Conservation (phyloP, 2,113 vertebrate species). For the Tetrao urogallus region DNA sequence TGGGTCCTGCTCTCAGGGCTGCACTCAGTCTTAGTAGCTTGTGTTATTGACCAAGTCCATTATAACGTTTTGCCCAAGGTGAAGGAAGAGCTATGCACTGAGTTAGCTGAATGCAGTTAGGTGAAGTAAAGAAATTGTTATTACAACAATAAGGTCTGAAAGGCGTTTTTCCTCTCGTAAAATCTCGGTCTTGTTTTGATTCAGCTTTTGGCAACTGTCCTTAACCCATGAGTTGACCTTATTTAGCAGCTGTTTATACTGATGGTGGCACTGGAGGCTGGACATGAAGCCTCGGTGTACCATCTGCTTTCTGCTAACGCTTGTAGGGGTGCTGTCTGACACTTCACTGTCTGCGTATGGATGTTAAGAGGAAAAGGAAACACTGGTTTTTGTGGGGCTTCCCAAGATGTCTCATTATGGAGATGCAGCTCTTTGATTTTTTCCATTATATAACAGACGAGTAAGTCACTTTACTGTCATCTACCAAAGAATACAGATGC, state of each 20-base stretch:
- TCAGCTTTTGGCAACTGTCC: neutral
- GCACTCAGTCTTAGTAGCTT: neutral
- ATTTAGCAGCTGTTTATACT: neutral
- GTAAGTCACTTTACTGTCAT: fast-evolving
- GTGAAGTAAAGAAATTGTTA: neutral
- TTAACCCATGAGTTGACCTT: neutral
- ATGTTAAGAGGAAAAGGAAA: neutral
- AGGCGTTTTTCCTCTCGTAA: neutral
- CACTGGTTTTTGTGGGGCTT: neutral
- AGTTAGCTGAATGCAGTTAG: neutral
- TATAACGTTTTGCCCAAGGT: neutral
- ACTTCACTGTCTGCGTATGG: neutral
- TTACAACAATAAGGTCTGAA: neutral
- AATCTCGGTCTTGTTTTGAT: neutral
- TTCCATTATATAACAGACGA: neutral
- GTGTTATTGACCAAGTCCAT: fast-evolving
- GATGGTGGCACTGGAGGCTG: neutral
- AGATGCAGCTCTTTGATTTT: neutral
- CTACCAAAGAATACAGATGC: neutral
- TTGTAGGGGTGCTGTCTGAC: neutral
- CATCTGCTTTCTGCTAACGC: neutral
- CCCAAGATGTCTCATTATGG: neutral
- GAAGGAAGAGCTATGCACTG: neutral
- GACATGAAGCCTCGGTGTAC: neutral
- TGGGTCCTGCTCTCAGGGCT: neutral